Conservation (phyloP, 2,888 invertebrate genomes). For the Acanthosoma haemorrhoidale region DNA sequence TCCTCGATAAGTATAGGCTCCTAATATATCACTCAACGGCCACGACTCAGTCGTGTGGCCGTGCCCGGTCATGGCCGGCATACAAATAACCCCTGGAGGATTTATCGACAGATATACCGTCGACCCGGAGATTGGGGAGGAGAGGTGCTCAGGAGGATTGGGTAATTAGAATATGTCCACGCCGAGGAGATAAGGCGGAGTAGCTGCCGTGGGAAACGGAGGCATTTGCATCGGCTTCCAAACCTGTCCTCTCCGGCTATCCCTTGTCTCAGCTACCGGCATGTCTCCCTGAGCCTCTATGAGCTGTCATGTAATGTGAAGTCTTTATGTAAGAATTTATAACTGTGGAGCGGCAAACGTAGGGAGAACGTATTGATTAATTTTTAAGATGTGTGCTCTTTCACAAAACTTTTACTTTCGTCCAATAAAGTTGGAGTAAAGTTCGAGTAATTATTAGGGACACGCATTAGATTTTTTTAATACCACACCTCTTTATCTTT, state of each 20-base stretch:
- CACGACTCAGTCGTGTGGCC: neutral
- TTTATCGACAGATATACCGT: neutral
- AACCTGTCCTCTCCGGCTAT: neutral
- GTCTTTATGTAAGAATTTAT: too few relatives aligned
- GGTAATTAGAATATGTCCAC: slow-evolving; percentile 22
- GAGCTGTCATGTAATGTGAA: too few relatives aligned
- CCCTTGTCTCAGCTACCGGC: neutral
- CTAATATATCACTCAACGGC: neutral
- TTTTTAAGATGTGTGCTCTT: too few relatives aligned
- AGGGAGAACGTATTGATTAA: too few relatives aligned
- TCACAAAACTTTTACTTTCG: too few relatives aligned
- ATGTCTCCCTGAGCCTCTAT: too few relatives aligned
- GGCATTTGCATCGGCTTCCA: neutral
- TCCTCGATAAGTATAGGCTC: too few relatives aligned
- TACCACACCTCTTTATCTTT: slow-evolving; percentile 69
- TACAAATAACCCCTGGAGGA: slow-evolving; percentile 5
- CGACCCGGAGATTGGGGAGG: neutral
- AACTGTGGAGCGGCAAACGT: too few relatives aligned
- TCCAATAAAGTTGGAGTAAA: too few relatives aligned
- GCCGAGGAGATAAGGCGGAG: slow-evolving; percentile 13
- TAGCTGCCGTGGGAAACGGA: slow-evolving; percentile 20
- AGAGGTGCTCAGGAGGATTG: neutral
- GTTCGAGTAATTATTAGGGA: too few relatives aligned
- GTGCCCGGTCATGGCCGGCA: neutral
- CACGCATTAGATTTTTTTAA: too few relatives aligned